Percentiles rank a stretch among this genome's conserved stretches.
Evolutionary conservation across 2,113 vertebrate species (phyloP).

Genomic region (Balaeniceps rex): DNA sequence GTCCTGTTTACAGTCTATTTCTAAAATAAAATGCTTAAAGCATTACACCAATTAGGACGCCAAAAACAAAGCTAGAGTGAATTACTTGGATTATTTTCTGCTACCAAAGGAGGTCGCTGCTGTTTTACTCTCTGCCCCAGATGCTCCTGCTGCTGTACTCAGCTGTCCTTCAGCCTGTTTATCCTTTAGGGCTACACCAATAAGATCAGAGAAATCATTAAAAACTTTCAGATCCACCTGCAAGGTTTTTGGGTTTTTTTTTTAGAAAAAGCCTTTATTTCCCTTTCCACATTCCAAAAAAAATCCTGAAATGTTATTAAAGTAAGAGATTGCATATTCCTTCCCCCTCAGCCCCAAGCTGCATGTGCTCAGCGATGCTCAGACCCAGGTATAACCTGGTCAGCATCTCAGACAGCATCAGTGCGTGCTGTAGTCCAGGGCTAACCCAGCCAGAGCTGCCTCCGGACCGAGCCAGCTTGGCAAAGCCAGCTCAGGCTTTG

Average conservation of each 20-base stretch:
- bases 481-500: background rate
- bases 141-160: background rate
- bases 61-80: background rate
- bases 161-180: background rate
- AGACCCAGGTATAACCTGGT: background rate
- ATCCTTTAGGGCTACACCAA: background rate
- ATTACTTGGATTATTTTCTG: background rate
- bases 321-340: background rate
- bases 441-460: background rate
- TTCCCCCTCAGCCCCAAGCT: background rate
- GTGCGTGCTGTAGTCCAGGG: background rate
- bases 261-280: slow-evolving; percentile 1
- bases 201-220: background rate
- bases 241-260: background rate
- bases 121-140: background rate
- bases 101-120: slow-evolving; percentile 29
- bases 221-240: background rate
- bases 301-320: slow-evolving; percentile 22
- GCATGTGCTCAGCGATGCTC: background rate
- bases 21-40: background rate
- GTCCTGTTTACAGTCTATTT: background rate
- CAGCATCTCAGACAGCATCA: background rate
- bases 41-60: background rate
- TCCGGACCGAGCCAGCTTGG: rapidly evolving
- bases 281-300: background rate